Percentiles rank a stretch among this genome's conserved stretches.
Conservation (phyloP, 2,888 invertebrate species). For the Drosophila sordidula region DNA sequence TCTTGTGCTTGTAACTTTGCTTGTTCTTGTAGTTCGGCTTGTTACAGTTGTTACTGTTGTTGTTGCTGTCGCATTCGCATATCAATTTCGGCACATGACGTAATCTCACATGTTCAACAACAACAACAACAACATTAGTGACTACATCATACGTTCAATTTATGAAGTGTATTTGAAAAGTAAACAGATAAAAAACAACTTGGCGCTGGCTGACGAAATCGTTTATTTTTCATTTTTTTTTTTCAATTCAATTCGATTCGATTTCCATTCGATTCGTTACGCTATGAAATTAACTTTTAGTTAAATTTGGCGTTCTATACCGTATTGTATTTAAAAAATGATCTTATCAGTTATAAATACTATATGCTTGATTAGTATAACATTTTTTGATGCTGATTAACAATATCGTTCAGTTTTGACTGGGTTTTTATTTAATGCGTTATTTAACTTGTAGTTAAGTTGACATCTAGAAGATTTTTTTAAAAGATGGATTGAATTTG, state of each 20-base stretch:
- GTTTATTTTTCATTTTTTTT: background rate
- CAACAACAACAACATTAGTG: conserved; percentile 31
- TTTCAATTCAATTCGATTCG: conserved; percentile 23
- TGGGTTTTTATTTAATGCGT: no score
- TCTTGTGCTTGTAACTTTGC: conserved; percentile 43
- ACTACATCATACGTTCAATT: conserved; percentile 35
- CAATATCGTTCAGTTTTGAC: no score
- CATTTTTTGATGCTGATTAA: no score
- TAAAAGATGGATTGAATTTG: no score
- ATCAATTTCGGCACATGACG: conserved; percentile 79
- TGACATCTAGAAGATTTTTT: no score
- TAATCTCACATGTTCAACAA: conserved; percentile 73
- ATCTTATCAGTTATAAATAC: background rate
- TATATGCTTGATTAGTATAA: background rate
- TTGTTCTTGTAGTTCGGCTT: conserved; percentile 41
- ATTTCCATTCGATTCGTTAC: conserved; percentile 30
- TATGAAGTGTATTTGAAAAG: conserved; percentile 55
- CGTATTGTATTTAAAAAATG: background rate
- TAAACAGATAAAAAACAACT: conserved; percentile 53
- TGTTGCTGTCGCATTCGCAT: conserved; percentile 61
- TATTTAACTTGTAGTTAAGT: no score
- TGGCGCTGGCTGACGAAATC: conserved; percentile 33
- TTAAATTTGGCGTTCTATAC: background rate
- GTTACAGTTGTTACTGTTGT: conserved; percentile 44
- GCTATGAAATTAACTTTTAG: background rate